Conservation (phyloP, 1,140 invertebrate species). For the Harpegnathos saltator region DNA sequence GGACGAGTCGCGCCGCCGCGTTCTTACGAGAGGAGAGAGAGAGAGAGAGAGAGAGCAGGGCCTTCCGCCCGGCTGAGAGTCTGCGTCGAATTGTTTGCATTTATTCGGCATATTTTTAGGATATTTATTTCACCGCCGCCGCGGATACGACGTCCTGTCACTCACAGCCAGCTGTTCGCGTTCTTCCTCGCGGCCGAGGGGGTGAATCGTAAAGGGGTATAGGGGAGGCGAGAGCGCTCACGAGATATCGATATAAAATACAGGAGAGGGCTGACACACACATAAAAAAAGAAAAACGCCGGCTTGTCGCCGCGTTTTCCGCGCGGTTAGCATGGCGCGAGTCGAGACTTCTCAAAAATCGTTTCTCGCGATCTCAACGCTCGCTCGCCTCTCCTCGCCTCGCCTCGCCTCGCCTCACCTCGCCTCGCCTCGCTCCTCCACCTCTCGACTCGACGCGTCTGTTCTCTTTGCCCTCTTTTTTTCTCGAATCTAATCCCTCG, state of each 20-base stretch:
- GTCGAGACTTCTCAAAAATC: slow-evolving; percentile 17
- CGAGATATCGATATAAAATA: slow-evolving; percentile 70
- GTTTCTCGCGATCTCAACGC: slow-evolving; percentile 20
- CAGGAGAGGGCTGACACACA: slow-evolving; percentile 42
- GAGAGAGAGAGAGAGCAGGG: background rate
- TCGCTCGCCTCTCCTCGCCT: too few species aligned
- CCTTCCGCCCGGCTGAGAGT: slow-evolving; percentile 35
- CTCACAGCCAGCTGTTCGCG: slow-evolving; percentile 73
- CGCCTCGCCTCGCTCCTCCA: too few species aligned
- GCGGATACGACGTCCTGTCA: slow-evolving; percentile 71
- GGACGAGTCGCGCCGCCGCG: slow-evolving; percentile 6
- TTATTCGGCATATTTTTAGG: slow-evolving; percentile 80
- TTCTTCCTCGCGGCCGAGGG: slow-evolving; percentile 53
- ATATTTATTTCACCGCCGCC: slow-evolving; percentile 77
- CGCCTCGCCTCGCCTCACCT: too few species aligned
- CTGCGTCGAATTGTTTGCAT: slow-evolving; percentile 78
- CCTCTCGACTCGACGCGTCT: too few species aligned
- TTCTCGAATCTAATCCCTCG: slow-evolving; percentile 13
- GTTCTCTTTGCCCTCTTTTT: background rate
- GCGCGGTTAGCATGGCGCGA: background rate
- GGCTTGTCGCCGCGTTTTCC: slow-evolving; percentile 7
- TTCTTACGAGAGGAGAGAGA: slow-evolving; percentile 37
- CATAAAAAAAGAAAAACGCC: too few species aligned
- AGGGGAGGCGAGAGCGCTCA: slow-evolving; percentile 4
- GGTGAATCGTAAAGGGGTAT: slow-evolving; percentile 66